These are phyloP conservation scores for Alitta virens DNA, from an alignment of 2,888 invertebrate species.

Conservation along the genomic window DNA sequence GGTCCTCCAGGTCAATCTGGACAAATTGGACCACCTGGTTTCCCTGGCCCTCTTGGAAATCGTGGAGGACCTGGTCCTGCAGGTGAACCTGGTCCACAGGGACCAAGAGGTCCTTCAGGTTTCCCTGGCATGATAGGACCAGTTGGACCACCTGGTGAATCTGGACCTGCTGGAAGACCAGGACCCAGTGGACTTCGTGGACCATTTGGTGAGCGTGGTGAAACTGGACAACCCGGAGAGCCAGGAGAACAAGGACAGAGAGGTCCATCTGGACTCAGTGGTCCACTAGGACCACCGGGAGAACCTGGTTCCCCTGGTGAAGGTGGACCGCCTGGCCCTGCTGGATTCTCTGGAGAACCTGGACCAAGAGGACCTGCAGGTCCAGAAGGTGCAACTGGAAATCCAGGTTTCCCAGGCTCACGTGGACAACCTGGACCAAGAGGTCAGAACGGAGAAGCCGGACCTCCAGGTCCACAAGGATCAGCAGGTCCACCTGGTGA, in stretches of 20 bases:
- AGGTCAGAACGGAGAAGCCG: conserved; percentile 13
- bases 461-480: conserved; percentile 22
- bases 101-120: conserved; percentile 18
- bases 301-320: conserved; percentile 18
- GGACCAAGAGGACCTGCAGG: conserved; percentile 13
- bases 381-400: conserved; percentile 3
- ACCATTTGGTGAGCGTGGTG: conserved; percentile 14
- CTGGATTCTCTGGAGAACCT: conserved; percentile 9
- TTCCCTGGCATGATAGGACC: conserved; percentile 2
- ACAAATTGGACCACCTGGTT: conserved; percentile 32
- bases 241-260: conserved; percentile 12
- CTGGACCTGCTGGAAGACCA: conserved; percentile 7
- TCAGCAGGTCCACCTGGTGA: conserved; percentile 25
- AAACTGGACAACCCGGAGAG: conserved; percentile 11
- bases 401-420: conserved; percentile 6
- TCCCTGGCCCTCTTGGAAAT: conserved; percentile 14
- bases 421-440: conserved; percentile 9
- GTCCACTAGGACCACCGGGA: conserved; percentile 20
- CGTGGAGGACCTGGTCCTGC: neutral
- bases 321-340: conserved; percentile 20
- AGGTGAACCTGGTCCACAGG: conserved; percentile 3
- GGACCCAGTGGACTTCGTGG: conserved; percentile 11
- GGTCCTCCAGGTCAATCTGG: conserved; percentile 26
- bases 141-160: conserved; percentile 4
- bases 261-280: conserved; percentile 19